Conservation (phyloP, 2,888 invertebrate genomes). For the Epinotia brunnichana region DNA sequence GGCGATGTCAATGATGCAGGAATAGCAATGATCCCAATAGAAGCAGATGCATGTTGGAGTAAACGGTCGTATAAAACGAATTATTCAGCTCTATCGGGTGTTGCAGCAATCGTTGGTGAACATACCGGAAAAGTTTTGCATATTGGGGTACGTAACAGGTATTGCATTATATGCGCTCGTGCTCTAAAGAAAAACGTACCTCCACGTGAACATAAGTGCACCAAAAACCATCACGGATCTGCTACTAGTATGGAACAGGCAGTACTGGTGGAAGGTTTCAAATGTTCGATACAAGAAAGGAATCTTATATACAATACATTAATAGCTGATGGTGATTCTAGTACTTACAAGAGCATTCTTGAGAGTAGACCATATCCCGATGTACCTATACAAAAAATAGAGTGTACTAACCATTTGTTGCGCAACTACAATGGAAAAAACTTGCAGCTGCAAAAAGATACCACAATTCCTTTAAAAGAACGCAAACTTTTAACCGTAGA, state of each 20-base stretch:
- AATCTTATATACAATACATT: not conserved
- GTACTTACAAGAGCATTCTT: conserved; percentile 6
- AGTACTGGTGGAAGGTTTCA: not conserved
- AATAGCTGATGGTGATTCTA: conserved; percentile 3
- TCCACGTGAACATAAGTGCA: not conserved
- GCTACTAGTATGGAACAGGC: conserved; percentile 6
- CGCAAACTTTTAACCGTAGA: not conserved
- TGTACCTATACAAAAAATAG: not conserved
- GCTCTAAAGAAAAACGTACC: not conserved
- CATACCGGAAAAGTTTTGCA: not conserved
- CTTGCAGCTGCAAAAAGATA: not conserved
- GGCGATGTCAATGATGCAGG: not conserved
- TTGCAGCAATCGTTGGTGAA: not conserved
- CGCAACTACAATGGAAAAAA: not conserved
- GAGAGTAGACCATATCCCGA: not conserved
- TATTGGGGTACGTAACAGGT: not conserved
- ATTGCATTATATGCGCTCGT: not conserved
- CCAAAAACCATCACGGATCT: not conserved
- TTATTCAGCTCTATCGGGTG: conserved; percentile 4
- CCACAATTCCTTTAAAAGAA: conserved; percentile 1
- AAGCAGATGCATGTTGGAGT: conserved; percentile 7
- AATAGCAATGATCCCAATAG: not conserved
- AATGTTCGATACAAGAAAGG: not conserved
- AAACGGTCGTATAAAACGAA: conserved; percentile 9
- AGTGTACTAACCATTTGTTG: not conserved